Evolutionary conservation across 2,113 vertebrate species (phyloP).

Genomic region (Excalfactoria chinensis): DNA sequence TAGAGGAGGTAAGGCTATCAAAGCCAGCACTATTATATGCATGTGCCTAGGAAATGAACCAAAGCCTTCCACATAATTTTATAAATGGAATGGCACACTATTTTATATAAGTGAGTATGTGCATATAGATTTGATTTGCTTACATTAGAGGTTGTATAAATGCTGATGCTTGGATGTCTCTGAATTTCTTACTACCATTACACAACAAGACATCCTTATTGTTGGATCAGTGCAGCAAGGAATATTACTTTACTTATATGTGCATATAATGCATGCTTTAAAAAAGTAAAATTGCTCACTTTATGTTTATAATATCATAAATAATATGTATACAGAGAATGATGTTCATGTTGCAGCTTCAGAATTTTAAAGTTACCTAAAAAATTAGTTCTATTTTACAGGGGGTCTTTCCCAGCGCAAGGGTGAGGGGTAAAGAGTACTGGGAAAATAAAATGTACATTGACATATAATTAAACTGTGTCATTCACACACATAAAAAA

Average conservation of each 20-base stretch:
- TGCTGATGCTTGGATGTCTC: neutral
- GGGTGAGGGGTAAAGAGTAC: rapidly evolving
- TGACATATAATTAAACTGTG: neutral
- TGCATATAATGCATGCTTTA: neutral
- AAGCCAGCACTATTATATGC: neutral
- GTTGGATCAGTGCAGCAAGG: neutral
- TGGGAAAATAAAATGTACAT: neutral
- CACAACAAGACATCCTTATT: neutral
- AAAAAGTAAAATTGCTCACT: neutral
- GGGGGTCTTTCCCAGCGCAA: neutral
- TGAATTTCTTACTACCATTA: neutral
- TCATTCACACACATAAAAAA: neutral
- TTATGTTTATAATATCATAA: neutral
- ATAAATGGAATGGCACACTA: neutral
- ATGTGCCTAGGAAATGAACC: neutral
- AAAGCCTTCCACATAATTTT: neutral
- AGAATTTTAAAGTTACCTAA: neutral
- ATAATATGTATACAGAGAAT: rapidly evolving
- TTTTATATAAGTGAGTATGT: neutral
- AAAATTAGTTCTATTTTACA: neutral
- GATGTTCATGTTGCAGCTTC: neutral
- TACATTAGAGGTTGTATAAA: neutral
- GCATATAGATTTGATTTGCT: neutral
- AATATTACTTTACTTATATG: neutral
- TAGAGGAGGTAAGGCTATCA: neutral